phyloP scores from a whole-genome alignment of 2,888 invertebrate genomes.

The Meteorus colon region DNA sequence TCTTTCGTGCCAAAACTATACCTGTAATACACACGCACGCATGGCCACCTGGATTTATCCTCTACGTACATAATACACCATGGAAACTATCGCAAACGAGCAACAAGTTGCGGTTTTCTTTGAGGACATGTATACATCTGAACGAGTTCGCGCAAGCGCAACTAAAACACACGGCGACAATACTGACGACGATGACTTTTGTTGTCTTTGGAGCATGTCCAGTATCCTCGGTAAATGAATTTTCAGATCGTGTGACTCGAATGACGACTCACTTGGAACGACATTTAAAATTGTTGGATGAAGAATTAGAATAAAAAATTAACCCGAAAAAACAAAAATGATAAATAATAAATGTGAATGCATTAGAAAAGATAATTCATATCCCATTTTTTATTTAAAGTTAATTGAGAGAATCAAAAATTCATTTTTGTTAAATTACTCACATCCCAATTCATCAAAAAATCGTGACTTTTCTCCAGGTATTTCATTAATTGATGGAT shows the following conservation, averaged over 20 bases:
- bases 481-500: slow-evolving; percentile 42
- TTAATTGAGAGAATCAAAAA: not conserved
- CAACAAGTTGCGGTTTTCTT: slow-evolving; percentile 18
- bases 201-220: slow-evolving; percentile 32
- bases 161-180: slow-evolving; percentile 5
- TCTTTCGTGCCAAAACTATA: slow-evolving; percentile 50
- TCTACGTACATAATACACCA: not conserved
- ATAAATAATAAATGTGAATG: not conserved
- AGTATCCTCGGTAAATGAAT: slow-evolving; percentile 17
- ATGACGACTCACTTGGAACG: slow-evolving; percentile 54
- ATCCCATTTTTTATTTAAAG: not conserved
- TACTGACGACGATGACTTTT: not conserved
- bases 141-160: slow-evolving; percentile 28
- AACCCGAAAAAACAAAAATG: not conserved
- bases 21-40: slow-evolving; percentile 15
- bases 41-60: slow-evolving; percentile 1
- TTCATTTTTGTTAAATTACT: slow-evolving; percentile 53
- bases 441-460: slow-evolving; percentile 70
- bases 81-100: too few relatives aligned
- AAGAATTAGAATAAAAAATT: not conserved
- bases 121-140: not conserved
- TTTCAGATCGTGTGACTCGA: slow-evolving; percentile 52
- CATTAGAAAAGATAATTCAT: not conserved
- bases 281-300: not conserved
- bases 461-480: slow-evolving; percentile 62